These are phyloP conservation scores for Micromussa lordhowensis DNA, from an alignment of 92 coral and sea anemone genomes.

Conservation along the genomic window DNA sequence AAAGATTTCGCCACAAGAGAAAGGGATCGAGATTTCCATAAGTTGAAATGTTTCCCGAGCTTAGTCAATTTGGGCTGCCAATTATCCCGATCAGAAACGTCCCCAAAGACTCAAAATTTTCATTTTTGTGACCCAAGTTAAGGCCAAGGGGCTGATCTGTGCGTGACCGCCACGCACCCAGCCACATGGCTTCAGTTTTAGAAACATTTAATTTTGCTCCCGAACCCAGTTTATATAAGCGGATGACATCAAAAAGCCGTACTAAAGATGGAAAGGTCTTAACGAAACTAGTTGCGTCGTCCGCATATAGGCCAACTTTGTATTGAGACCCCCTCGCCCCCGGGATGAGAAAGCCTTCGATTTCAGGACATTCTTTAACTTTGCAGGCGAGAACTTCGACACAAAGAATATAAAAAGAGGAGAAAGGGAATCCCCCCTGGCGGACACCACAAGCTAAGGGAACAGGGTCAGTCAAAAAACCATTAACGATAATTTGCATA, in stretches of 20 bases:
- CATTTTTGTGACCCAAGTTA: constrained; percentile 26
- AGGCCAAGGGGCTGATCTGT: constrained; percentile 27
- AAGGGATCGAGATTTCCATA: background rate
- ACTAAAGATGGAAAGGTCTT: background rate
- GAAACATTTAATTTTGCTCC: constrained; percentile 34
- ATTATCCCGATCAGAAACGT: background rate
- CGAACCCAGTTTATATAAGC: background rate
- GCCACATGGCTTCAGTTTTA: constrained; percentile 60
- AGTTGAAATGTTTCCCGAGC: constrained; percentile 11
- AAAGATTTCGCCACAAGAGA: constrained; percentile 9
- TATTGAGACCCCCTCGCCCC: background rate
- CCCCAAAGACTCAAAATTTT: constrained; percentile 36
- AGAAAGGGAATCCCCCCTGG: constrained; percentile 19
- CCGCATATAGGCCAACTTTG: constrained; percentile 34
- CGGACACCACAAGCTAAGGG: background rate
- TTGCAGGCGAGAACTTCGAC: background rate
- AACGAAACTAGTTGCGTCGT: constrained; percentile 28
- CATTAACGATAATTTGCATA: background rate
- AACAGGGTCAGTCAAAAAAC: background rate
- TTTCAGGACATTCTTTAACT: background rate
- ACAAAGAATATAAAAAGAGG: background rate
- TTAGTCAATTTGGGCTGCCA: background rate
- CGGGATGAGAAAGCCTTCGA: constrained; percentile 16
- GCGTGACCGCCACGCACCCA: background rate
- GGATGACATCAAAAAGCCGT: background rate